Evolutionary conservation across 2,113 vertebrate genomes (phyloP), one percentile per base, ranked within the genome.

Genomic region (Phrynosoma blainvillii): DNA sequence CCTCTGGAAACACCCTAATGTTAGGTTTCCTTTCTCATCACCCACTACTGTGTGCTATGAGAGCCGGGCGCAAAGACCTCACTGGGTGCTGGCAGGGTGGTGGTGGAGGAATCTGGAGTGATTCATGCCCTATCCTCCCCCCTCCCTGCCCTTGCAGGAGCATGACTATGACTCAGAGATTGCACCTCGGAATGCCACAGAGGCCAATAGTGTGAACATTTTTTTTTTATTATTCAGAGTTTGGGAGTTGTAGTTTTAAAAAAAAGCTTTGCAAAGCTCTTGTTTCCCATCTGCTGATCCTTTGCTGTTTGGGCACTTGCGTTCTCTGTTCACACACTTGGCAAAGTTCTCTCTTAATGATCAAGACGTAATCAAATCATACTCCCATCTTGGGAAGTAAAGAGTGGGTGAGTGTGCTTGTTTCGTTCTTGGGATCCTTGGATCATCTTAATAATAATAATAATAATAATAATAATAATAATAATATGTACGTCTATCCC

Each of bases 131-230:
- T 85, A 54, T 73, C 73, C 85, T 80, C 79, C 62, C 8, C 47
- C 42, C 11, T 8, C 23, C 21, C 3, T 16, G 30, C 54, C 59
- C 30, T 47, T 66, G 66, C 62, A 84, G 20, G 23, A 84, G 62
- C 23, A 71, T 88, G 81, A 78, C 74, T 78, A 70, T 78, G 81
- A 88, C 81, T 88, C 80, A 88, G 62, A 76, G 21, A 2, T 79
- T 36, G 65, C n/a, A 21, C 12, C 71, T 40, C n/a, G 4, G 71
- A 87, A 73, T 56, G 66, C 77, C 30, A 80, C 66, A 36, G 77
- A 27, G n/a, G 25, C 62, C 47, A 83, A 30, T 56, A 42, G 3
- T 40, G 10, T 80, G 32, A 56, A 56, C 65, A 40, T 42, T 62
- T 62, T 62, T 13, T 16, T 16, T 62, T 13, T 62, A 14, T 62